Percentiles rank a stretch among this genome's conserved stretches.
Evolutionary conservation across 2,888 invertebrate genomes (phyloP).

Genomic region (Pristionchus japonicus): DNA sequence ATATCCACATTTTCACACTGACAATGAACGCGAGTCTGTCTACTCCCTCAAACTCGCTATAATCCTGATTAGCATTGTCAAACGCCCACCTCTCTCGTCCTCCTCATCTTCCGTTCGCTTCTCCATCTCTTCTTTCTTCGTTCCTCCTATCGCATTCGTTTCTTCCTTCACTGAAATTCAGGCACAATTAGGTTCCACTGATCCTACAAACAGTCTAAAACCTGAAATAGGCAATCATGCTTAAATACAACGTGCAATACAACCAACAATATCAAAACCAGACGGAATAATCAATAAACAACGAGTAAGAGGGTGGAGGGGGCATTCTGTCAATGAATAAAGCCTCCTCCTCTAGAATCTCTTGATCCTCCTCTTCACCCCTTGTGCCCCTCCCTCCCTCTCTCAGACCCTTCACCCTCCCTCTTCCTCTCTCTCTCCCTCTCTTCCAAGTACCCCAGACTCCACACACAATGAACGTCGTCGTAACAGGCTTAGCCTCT

Average conservation of each 20-base stretch:
- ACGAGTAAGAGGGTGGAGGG: neutral
- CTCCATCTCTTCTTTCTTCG: neutral
- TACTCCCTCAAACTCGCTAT: too few relatives aligned
- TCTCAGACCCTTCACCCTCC: slow-evolving; percentile 33
- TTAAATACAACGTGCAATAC: neutral
- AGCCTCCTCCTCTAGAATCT: slow-evolving; percentile 29
- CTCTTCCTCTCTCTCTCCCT: slow-evolving; percentile 26
- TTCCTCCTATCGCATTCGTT: neutral
- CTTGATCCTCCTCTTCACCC: slow-evolving; percentile 44
- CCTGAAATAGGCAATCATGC: neutral
- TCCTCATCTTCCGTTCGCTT: neutral
- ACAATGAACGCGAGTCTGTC: too few relatives aligned
- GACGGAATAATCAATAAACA: neutral
- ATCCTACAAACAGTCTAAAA: neutral
- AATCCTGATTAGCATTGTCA: too few relatives aligned
- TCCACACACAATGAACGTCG: slow-evolving; percentile 29
- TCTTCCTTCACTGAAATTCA: neutral
- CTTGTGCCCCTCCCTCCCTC: slow-evolving; percentile 45
- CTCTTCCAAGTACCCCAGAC: slow-evolving; percentile 20
- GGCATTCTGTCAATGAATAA: slow-evolving; percentile 30
- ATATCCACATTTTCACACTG: too few relatives aligned
- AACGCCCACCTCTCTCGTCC: neutral
- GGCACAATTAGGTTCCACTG: neutral
- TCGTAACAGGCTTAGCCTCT: neutral
- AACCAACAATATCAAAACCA: neutral